Conservation (phyloP, 2,113 vertebrate genomes). For the Alligator mississippiensis region DNA sequence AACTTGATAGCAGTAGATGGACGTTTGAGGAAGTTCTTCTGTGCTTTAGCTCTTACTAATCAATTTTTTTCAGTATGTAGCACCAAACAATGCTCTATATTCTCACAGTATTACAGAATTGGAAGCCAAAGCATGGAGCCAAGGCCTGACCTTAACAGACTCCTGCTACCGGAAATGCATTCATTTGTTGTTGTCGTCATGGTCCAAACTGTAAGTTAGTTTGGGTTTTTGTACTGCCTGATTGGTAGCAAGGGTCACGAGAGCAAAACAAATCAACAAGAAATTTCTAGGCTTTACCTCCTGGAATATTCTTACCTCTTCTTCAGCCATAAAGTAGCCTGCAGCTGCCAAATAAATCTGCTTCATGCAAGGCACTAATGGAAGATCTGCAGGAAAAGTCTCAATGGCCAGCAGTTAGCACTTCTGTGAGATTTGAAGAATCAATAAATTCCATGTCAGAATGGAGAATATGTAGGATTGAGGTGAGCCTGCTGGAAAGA, state of each 20-base stretch:
- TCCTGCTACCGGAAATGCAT: background rate
- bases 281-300: background rate
- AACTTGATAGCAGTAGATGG: background rate
- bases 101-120: background rate
- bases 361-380: background rate
- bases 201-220: background rate
- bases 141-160: background rate
- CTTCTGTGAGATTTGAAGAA: too few species aligned
- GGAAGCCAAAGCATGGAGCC: background rate
- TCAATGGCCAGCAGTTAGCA: background rate
- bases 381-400: background rate
- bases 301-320: background rate
- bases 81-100: background rate
- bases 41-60: background rate
- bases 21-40: constrained; percentile 22
- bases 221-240: background rate
- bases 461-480: background rate
- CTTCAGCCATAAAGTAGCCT: background rate
- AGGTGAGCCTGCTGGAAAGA: background rate
- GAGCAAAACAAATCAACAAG: background rate
- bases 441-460: background rate
- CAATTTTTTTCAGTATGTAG: background rate
- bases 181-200: background rate
- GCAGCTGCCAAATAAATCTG: accelerated
- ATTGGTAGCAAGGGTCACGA: background rate